Percentiles rank a stretch among this genome's conserved stretches.
phyloP scores from a whole-genome alignment of 2,888 invertebrate genomes.

The Apamea anceps region DNA sequence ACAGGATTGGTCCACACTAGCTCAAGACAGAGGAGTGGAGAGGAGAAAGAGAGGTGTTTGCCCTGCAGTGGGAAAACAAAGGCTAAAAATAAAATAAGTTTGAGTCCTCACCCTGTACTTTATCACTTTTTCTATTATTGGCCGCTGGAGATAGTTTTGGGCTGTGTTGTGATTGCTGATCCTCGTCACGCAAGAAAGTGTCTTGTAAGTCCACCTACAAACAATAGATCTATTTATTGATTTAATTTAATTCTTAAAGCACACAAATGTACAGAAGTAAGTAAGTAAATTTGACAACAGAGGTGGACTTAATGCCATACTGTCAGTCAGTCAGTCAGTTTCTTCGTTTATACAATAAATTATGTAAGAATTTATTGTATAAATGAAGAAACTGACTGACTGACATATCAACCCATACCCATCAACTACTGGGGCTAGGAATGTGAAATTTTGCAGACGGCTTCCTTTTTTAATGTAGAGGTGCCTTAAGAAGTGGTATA shows the following conservation, averaged over 20 bases:
- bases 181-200: constrained; percentile 80
- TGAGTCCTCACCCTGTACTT: constrained; percentile 71
- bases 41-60: not conserved
- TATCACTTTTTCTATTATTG: constrained; percentile 80
- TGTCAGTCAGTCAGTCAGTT: too few species aligned
- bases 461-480: too few species aligned
- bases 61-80: not conserved
- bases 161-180: constrained; percentile 75
- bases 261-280: not conserved
- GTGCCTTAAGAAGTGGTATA: not conserved
- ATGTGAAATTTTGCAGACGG: not conserved
- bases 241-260: not conserved
- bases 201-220: constrained; percentile 80
- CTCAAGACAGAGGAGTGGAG: not conserved
- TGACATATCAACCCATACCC: too few species aligned
- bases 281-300: too few species aligned
- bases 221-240: not conserved
- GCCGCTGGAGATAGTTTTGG: constrained; percentile 73
- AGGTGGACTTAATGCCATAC: not conserved
- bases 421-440: too few species aligned
- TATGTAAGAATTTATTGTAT: too few species aligned
- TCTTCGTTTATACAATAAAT: too few species aligned
- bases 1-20: too few species aligned
- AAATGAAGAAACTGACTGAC: too few species aligned
- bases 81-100: not conserved